Conservation (phyloP, 2,797 vertebrate species). For the Danio aesculapii region DNA sequence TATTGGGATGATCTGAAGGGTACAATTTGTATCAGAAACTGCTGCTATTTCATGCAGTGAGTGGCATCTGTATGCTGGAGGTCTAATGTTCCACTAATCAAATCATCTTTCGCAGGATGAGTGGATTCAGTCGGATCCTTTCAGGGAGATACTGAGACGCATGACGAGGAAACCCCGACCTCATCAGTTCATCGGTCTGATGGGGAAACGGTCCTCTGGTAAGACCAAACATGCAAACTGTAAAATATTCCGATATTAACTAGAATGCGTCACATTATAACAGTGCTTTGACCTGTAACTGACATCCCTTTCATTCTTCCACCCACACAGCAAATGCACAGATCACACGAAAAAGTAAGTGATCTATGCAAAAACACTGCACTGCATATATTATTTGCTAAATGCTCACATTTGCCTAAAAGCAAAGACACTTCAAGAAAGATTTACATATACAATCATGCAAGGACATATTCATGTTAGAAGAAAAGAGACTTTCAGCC, state of each 20-base stretch:
- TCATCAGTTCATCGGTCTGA: constrained; percentile 94
- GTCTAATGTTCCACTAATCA: constrained; percentile 47
- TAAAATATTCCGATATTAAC: background rate
- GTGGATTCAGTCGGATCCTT: constrained; percentile 80
- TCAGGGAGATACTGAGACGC: constrained; percentile 91
- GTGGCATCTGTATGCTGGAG: background rate
- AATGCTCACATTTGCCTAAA: background rate
- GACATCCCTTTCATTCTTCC: constrained; percentile 36
- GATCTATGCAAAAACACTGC: background rate
- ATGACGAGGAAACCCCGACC: constrained; percentile 93
- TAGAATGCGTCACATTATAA: background rate
- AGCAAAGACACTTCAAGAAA: background rate
- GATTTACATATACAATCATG: background rate
- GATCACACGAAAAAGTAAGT: constrained; percentile 86
- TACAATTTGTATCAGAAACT: background rate
- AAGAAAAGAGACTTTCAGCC: background rate
- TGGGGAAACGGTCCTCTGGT: constrained; percentile 96
- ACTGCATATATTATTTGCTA: background rate
- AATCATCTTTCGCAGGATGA: constrained; percentile 80
- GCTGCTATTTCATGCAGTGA: background rate
- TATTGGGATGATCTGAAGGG: background rate
- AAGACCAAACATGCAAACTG: constrained; percentile 58
- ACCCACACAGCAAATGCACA: constrained; percentile 77
- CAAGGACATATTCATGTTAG: background rate
- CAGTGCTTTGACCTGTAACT: background rate